phyloP scores from a whole-genome alignment of 2,888 invertebrate genomes.

The Brenthis ino region DNA sequence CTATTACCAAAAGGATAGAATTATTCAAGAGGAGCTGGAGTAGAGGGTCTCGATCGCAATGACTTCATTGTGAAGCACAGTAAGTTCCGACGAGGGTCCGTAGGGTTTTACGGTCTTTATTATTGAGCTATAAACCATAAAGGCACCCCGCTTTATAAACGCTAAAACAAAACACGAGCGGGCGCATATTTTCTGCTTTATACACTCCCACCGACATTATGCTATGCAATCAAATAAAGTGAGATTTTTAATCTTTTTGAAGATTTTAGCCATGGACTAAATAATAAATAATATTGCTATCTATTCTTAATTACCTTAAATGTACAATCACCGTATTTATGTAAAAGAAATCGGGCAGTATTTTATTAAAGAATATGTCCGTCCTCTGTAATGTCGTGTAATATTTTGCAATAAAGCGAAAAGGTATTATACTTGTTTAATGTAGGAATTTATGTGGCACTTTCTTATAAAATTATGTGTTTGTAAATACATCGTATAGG shows the following conservation, averaged over 20 bases:
- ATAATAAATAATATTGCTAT: slow-evolving; percentile 12
- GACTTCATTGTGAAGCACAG: slow-evolving; percentile 67
- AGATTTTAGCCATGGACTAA: slow-evolving; percentile 39
- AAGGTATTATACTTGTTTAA: slow-evolving; percentile 16
- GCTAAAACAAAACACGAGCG: slow-evolving; percentile 68
- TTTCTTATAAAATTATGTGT: slow-evolving; percentile 15
- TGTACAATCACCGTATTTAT: neutral
- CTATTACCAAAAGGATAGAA: slow-evolving; percentile 47
- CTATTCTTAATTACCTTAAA: slow-evolving; percentile 14
- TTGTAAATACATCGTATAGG: slow-evolving; percentile 17
- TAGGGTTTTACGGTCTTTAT: slow-evolving; percentile 69
- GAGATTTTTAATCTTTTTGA: slow-evolving; percentile 56
- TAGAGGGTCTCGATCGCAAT: slow-evolving; percentile 57
- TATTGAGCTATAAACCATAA: slow-evolving; percentile 78
- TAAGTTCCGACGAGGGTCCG: slow-evolving; percentile 61
- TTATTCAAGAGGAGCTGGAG: slow-evolving; percentile 60
- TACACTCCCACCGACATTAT: slow-evolving; percentile 61
- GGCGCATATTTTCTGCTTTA: slow-evolving; percentile 68
- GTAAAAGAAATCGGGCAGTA: slow-evolving; percentile 2
- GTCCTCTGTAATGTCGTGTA: slow-evolving; percentile 6
- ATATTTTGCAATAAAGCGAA: slow-evolving; percentile 16
- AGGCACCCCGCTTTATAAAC: slow-evolving; percentile 68
- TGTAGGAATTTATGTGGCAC: slow-evolving; percentile 18
- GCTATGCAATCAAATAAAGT: slow-evolving; percentile 56
- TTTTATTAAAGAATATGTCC: neutral